A percentile compares a stretch with the other conserved stretches of the same genome.
phyloP scores from a whole-genome alignment of 2,113 vertebrate genomes.

The Cephalopterus ornatus region DNA sequence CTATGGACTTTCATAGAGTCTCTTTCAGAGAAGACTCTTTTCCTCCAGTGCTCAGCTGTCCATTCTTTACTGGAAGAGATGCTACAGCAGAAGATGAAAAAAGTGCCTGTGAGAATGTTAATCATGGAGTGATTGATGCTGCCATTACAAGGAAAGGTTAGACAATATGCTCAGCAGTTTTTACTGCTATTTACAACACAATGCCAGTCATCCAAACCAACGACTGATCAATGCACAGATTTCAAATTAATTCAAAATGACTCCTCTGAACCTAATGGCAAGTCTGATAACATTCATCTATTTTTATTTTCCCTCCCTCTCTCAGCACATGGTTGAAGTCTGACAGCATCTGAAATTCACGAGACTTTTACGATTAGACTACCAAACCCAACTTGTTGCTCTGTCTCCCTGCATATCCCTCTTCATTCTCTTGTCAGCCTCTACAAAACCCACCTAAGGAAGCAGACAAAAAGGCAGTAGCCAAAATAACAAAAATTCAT shows the following conservation, averaged over 20 bases:
- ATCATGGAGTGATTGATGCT: background rate
- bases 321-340: background rate
- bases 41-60: background rate
- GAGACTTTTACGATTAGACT: background rate
- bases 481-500: background rate
- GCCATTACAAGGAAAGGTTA: background rate
- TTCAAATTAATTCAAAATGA: background rate
- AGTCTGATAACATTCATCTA: background rate
- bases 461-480: background rate
- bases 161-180: conserved; percentile 16
- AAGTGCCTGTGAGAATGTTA: background rate
- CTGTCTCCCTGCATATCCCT: background rate
- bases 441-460: background rate
- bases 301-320: background rate
- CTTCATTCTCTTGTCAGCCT: rapidly evolving
- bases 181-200: background rate
- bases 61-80: background rate
- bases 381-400: background rate
- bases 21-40: background rate
- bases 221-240: background rate
- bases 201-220: background rate
- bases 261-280: background rate
- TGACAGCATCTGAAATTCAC: background rate
- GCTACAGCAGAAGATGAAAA: background rate
- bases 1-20: background rate